Evolutionary conservation across 2,797 vertebrate genomes (phyloP).

Genomic region (Silurus lanzhouensis): DNA sequence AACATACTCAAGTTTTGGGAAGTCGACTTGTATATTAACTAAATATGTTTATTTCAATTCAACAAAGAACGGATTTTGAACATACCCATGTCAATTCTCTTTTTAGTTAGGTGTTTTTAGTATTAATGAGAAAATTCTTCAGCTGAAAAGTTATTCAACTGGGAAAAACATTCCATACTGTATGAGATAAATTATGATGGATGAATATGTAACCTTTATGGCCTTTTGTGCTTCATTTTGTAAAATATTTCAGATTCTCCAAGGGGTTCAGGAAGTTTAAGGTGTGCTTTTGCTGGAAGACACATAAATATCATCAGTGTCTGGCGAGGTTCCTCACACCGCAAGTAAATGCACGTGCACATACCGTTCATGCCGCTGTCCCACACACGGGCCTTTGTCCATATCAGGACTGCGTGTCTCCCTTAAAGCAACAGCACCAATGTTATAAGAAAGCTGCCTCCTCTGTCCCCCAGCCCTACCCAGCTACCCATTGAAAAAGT

Average conservation of each 20-base stretch:
- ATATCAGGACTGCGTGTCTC: conserved; percentile 24
- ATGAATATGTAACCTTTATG: conserved; percentile 48
- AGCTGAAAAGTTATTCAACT: conserved; percentile 9
- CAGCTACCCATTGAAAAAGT: conserved; percentile 47
- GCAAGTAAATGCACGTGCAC: conserved; percentile 32
- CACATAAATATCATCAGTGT: conserved; percentile 41
- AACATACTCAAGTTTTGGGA: background rate
- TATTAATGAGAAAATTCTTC: background rate
- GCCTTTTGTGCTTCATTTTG: conserved; percentile 30
- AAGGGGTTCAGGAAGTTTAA: conserved; percentile 22
- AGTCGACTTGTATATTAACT: background rate
- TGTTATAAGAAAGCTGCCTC: conserved; percentile 51
- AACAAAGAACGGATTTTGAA: background rate
- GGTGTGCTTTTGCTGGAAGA: conserved; percentile 22
- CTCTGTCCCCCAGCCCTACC: conserved; percentile 4
- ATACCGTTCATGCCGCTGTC: conserved; percentile 40
- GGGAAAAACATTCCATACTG: conserved; percentile 37
- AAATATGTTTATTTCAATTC: background rate
- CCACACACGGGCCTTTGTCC: conserved; percentile 29
- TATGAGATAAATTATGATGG: conserved; percentile 29
- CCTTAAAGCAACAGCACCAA: conserved; percentile 54
- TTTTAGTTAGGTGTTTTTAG: background rate
- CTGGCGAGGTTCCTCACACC: conserved; percentile 8
- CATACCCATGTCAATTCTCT: background rate
- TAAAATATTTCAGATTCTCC: conserved; percentile 50